phyloP scores from a whole-genome alignment of 1,140 invertebrate species.

The Hycleus phaleratus region DNA sequence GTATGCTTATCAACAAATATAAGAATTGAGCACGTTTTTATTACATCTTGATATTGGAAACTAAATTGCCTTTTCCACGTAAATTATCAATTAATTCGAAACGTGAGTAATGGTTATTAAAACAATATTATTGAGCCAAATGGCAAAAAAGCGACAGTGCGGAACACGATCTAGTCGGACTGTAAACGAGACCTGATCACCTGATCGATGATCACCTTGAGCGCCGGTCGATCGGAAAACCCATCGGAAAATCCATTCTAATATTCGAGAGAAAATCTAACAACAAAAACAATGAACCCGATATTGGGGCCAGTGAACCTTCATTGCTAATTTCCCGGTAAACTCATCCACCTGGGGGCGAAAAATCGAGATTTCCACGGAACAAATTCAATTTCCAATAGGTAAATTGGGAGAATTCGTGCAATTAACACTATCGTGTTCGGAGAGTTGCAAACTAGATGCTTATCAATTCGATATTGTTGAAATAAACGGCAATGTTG shows the following conservation, averaged over 20 bases:
- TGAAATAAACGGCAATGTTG: neutral
- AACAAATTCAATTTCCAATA: no score
- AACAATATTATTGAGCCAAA: conserved; percentile 6
- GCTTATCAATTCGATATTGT: no score
- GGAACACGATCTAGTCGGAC: conserved; percentile 9
- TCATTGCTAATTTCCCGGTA: neutral
- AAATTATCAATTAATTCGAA: conserved; percentile 15
- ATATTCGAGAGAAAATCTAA: no score
- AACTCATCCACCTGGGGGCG: neutral
- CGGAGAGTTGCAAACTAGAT: no score
- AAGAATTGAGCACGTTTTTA: no score
- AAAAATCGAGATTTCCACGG: neutral
- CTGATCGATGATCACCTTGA: conserved; percentile 5
- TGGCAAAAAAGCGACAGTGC: conserved; percentile 3
- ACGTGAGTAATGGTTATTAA: conserved; percentile 16
- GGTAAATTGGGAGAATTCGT: no score
- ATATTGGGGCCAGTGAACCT: no score
- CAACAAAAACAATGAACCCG: no score
- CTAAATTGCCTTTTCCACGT: conserved; percentile 8
- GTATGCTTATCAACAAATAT: no score
- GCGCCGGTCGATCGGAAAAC: no score
- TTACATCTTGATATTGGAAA: conserved; percentile 7
- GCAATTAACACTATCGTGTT: no score
- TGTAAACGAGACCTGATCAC: conserved; percentile 3
- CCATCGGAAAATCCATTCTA: no score